Evolutionary conservation across 2,113 vertebrate genomes (phyloP), one percentile per base, ranked within the genome.

Genomic region (Cheilinus undulatus): DNA sequence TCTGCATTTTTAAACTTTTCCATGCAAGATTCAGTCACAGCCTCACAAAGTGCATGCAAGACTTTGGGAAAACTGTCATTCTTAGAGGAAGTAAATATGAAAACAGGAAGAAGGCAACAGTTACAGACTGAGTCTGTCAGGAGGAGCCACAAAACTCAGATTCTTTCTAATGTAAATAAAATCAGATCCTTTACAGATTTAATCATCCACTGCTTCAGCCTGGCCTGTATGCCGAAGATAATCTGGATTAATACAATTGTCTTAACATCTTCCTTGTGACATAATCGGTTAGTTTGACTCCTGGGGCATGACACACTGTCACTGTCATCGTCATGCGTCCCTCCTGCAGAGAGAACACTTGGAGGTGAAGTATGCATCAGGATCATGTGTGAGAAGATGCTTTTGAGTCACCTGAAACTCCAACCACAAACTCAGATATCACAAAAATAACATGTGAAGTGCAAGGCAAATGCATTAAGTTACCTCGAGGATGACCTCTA

Each of bases 61-160:
- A 58, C 28, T 73, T 76, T 57, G 48, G 70, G 69, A 76, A 88
- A 78, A 80, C 50, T 54, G 48, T 66, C 72, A 63, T 57, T 76
- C 42, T 27, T 71, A 58, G 69, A 86, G 83, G 88, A 88, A 86
- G 68, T 53, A 51, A 10, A 50, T 27, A 32, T 76, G 63, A 84
- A 89, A 89, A 90, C 81, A 89, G 86, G 86, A 90, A 87, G 69
- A 62, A 58, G 65, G 67, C 52, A 43, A 66, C 51, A 20, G 49
- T 68, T 51, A 27, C 48, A 46, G 36, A 74, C 49, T 3, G 63
- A 63, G 50, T 26, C 65, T 69, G 32, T 75, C 54, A 80, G 40
- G 58, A 78, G 48, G 26, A 85, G 54, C 49, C 63, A 17, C 20
- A 53, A 65, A 71, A 9, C 12, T 13, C 12, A 45, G 17, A 19